Evolutionary conservation across 2,888 invertebrate genomes (phyloP).

Genomic region (Pseudococcus jackbeardsleyi): DNA sequence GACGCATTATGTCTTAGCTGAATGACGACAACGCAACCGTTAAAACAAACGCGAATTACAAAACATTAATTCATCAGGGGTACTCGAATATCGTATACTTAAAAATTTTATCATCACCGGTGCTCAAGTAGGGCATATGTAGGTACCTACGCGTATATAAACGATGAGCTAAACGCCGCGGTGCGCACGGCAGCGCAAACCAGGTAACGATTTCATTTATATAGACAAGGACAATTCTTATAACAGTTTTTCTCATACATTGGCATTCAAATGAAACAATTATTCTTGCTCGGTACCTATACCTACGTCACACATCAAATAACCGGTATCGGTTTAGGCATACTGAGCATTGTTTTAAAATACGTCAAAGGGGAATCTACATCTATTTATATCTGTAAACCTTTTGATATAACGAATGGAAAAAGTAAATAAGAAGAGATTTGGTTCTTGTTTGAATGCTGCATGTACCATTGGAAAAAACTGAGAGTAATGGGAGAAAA

Average conservation of each 20-base stretch:
- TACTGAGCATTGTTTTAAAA: neutral
- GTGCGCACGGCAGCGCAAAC: neutral
- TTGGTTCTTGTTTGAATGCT: neutral
- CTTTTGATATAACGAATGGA: neutral
- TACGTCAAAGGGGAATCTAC: neutral
- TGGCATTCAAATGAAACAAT: slow-evolving; percentile 33
- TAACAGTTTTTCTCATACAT: slow-evolving; percentile 33
- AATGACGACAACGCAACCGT: slow-evolving; percentile 38
- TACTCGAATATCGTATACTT: slow-evolving; percentile 26
- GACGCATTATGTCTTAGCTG: slow-evolving; percentile 4
- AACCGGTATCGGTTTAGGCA: slow-evolving; percentile 26
- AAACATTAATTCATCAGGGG: slow-evolving; percentile 40
- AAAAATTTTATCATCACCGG: slow-evolving; percentile 14
- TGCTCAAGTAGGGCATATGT: slow-evolving; percentile 21
- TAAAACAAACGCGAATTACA: neutral
- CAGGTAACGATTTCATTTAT: slow-evolving; percentile 27
- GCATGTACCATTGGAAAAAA: neutral
- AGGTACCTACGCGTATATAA: neutral
- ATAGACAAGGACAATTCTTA: slow-evolving; percentile 35
- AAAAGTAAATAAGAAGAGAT: neutral
- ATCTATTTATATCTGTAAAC: neutral
- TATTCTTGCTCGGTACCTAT: slow-evolving; percentile 13
- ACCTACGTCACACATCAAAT: neutral
- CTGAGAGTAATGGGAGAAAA: neutral
- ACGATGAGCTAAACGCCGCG: neutral